These are phyloP conservation scores for Synergus gifuensis DNA, from an alignment of 2,888 invertebrate genomes.

Conservation along the genomic window DNA sequence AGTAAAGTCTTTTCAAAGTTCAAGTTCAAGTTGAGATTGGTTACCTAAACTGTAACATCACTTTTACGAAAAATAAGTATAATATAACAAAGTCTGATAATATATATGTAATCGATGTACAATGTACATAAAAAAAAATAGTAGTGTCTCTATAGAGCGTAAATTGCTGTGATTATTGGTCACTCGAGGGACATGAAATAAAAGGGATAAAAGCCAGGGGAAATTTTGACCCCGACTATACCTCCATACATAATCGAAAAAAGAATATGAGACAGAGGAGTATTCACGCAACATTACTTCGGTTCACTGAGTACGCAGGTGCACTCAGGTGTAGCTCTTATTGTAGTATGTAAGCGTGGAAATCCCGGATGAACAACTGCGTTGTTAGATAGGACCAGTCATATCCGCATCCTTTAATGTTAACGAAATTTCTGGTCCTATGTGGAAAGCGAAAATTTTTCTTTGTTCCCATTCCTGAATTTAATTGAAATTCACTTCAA, in stretches of 20 bases:
- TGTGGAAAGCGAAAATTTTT: constrained; percentile 4
- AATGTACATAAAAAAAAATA: too few relatives aligned
- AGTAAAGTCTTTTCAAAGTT: constrained; percentile 7
- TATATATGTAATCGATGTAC: too few relatives aligned
- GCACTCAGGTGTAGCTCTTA: constrained; percentile 54
- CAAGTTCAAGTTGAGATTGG: constrained; percentile 22
- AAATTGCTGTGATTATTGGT: constrained; percentile 18
- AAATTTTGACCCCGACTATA: constrained; percentile 17
- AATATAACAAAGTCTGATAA: too few relatives aligned
- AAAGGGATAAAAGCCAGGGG: background rate
- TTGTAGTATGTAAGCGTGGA: constrained; percentile 53
- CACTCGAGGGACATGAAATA: background rate
- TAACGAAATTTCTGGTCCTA: constrained; percentile 29
- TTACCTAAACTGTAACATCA: background rate
- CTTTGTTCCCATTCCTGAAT: background rate
- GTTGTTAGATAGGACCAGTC: constrained; percentile 47
- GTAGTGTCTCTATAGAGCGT: background rate
- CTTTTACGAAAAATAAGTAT: background rate
- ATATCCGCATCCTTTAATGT: constrained; percentile 32
- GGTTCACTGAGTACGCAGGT: constrained; percentile 54
- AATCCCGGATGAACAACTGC: constrained; percentile 55
- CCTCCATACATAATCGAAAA: constrained; percentile 24
- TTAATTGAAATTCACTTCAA: background rate
- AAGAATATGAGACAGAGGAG: constrained; percentile 15
- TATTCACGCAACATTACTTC: constrained; percentile 47